Evolutionary conservation across 1,140 invertebrate genomes (phyloP), one percentile per base, ranked within the genome.

Genomic region (Micrasema minimum): DNA sequence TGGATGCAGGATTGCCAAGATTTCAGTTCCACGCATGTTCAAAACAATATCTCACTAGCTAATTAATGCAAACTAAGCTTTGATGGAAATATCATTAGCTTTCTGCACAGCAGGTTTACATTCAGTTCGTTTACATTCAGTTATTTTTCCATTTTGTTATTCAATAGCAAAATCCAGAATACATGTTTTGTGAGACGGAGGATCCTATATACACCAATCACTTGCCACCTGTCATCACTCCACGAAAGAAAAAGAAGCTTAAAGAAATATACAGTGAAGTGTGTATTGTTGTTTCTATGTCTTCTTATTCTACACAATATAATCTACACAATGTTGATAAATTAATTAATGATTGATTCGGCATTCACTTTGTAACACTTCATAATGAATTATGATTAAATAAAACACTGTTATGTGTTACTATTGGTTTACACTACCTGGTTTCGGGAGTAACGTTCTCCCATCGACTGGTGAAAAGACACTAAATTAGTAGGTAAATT

Each of bases 191-290:
- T 43, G 22, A 48, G 14, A 71, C 71, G 66, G 73, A 50, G 20
- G 69, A 75, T 1, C 43, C 70, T 5, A 35, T 66, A 10, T 69
- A 75, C 22, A 53, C 16, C 53, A 72, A 72, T 61, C 35, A 51
- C 18, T 35, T 80, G 26, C 82, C 83, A 46, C 83, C 83, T 23
- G 76, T 81, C 14, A 77, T 83, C 11, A 78, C 84, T 18, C 83
- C 83, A 20, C 77, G 83, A 5, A 78, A 80, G 75, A 85, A 84
- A 78, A 85, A 84, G 41, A 79, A 81, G 11, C 71, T 83, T 69
- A 84, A 83, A 75, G 80, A 83, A 59, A 72, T 71, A 16, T 83
- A 53, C 67, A 72, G 51, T 45, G 69, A 59, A 48, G 68, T 71
- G 53, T 12, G 65, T 69, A 46, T 37, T 37, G 22, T 67, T 43